Evolutionary conservation across 2,797 vertebrate species (phyloP).

Genomic region (Catamblyrhynchus diadema): DNA sequence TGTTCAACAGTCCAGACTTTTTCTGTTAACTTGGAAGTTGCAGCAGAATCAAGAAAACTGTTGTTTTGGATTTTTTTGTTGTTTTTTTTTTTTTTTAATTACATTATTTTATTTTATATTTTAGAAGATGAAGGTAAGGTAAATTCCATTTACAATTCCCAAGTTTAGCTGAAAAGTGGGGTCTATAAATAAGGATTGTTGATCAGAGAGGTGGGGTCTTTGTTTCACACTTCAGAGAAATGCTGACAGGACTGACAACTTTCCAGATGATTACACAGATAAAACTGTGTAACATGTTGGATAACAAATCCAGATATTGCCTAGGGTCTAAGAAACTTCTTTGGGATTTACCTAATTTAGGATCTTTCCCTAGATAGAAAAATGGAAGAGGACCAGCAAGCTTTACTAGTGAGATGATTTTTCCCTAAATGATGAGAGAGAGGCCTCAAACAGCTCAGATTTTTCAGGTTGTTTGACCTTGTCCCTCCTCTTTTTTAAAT

Average conservation of each 20-base stretch:
- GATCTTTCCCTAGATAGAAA: neutral
- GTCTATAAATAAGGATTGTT: neutral
- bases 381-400: neutral
- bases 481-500: accelerated
- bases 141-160: neutral
- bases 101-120: neutral
- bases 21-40: neutral
- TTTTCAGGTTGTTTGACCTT: neutral
- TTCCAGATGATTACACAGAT: neutral
- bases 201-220: neutral
- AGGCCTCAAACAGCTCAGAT: neutral
- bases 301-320: neutral
- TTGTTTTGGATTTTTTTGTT: accelerated
- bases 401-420: neutral
- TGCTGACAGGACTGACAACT: neutral
- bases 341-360: neutral
- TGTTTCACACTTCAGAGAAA: neutral
- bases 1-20: neutral
- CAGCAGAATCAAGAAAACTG: neutral
- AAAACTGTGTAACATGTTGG: neutral
- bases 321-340: neutral
- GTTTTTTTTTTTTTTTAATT: accelerated
- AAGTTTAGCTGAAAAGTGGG: neutral
- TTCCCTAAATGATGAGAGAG: neutral
- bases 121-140: neutral